phyloP scores from a whole-genome alignment of 2,113 vertebrate species.

The Heterotilapia buettikoferi region DNA sequence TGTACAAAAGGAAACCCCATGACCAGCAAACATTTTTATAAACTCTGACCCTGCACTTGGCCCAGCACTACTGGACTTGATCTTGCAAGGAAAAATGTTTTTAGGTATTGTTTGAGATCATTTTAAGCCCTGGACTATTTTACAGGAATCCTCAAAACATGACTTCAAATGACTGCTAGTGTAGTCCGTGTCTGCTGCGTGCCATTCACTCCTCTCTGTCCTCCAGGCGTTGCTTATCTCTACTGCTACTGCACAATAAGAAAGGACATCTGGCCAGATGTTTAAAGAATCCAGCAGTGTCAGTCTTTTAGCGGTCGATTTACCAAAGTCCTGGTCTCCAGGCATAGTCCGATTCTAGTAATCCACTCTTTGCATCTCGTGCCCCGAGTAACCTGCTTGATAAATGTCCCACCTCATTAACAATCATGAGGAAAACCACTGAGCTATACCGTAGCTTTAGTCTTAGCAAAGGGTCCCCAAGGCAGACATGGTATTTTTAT shows the following conservation, averaged over 20 bases:
- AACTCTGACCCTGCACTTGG: neutral
- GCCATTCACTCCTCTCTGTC: neutral
- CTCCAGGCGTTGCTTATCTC: neutral
- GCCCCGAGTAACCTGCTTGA: neutral
- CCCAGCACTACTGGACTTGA: neutral
- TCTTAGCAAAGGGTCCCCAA: neutral
- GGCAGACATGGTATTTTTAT: neutral
- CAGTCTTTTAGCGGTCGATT: neutral
- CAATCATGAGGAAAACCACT: neutral
- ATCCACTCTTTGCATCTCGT: neutral
- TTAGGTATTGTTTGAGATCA: neutral
- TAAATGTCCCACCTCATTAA: neutral
- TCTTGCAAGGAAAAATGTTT: neutral
- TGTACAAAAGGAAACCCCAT: neutral
- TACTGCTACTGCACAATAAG: neutral
- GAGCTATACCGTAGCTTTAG: neutral
- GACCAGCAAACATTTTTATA: neutral
- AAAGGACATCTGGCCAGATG: neutral
- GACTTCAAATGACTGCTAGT: neutral
- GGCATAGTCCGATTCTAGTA: neutral
- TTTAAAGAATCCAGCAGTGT: neutral
- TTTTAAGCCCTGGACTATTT: neutral
- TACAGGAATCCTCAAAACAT: neutral
- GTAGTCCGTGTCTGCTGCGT: neutral
- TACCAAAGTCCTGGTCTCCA: neutral